Evolutionary conservation across 2,113 vertebrate genomes (phyloP), one percentile per base, ranked within the genome.

Genomic region (Turnix velox): DNA sequence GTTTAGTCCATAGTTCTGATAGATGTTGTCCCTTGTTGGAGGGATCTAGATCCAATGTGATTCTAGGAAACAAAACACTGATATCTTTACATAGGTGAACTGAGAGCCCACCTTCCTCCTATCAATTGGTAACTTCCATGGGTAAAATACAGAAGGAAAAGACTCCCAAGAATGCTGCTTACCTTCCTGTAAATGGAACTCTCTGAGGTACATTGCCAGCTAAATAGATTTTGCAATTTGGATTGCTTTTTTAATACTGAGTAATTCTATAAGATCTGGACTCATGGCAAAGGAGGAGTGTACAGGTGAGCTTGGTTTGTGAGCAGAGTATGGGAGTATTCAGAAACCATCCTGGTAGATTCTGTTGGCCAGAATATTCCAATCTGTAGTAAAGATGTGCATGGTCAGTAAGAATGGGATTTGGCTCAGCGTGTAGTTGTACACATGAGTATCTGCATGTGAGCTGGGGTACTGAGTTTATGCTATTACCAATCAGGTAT

Each of bases 91-190:
- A 6, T 82, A 92, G 71, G 58, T 86, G 59, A 84, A 58, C 37
- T 76, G 61, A 93, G 71, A 85, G 27, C 62, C 48, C 37, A 57
- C 40, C 43, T 90, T 84, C 81, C 81, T 90, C 48, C 75, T 82
- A 48, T 79, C n/a, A 79, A 87, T 72, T 80, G 18, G 0, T 69
- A 84, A 81, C 43, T 88, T 90, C 74, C n/a, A 6, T 84, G 73
- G n/a, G 61, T 92, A 86, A 86, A 80, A 84, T 71, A 54, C 55
- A 61, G 58, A 93, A 88, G 65, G 80, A 83, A 62, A 90, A 77
- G 65, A 88, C 52, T 88, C n/a, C n/a, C 51, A 75, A 33, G 90
- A 78, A 84, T 55, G 35, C 61, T 48, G 40, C 77, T 84, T 92
- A 19, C 48, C 35, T 86, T 91, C 39, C 84, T 67, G n/a, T 92